Conservation (phyloP, 2,797 vertebrate species). For the Sebastes cheni region DNA sequence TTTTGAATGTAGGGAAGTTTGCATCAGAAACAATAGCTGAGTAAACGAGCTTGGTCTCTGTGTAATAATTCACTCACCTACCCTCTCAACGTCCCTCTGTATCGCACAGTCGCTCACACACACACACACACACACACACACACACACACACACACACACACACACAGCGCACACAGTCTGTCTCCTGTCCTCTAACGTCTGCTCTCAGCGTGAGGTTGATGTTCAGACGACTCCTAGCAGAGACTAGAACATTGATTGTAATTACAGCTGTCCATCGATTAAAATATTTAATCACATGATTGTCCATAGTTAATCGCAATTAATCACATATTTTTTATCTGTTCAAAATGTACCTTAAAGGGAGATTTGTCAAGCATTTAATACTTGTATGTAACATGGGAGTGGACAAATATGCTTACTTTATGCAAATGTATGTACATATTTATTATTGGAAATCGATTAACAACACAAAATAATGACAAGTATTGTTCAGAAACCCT, state of each 20-base stretch:
- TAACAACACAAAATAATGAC: too few species aligned
- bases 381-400: too few species aligned
- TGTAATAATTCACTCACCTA: constrained; percentile 40
- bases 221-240: constrained; percentile 4
- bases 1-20: constrained; percentile 71
- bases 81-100: not conserved
- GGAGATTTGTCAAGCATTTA: too few species aligned
- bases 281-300: too few species aligned
- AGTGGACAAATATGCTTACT: too few species aligned
- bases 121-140: not conserved
- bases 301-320: too few species aligned
- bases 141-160: not conserved
- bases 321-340: too few species aligned
- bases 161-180: not conserved
- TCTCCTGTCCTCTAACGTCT: constrained; percentile 7
- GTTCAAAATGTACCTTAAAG: too few species aligned
- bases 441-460: too few species aligned
- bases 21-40: constrained; percentile 62
- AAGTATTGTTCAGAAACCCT: too few species aligned
- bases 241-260: constrained; percentile 10
- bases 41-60: constrained; percentile 9
- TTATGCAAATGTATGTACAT: too few species aligned
- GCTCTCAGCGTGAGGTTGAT: constrained; percentile 23
- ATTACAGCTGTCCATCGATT: too few species aligned
- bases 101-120: not conserved